These are phyloP conservation scores for Dasypolia templi DNA, from an alignment of 2,888 invertebrate species.

Conservation along the genomic window DNA sequence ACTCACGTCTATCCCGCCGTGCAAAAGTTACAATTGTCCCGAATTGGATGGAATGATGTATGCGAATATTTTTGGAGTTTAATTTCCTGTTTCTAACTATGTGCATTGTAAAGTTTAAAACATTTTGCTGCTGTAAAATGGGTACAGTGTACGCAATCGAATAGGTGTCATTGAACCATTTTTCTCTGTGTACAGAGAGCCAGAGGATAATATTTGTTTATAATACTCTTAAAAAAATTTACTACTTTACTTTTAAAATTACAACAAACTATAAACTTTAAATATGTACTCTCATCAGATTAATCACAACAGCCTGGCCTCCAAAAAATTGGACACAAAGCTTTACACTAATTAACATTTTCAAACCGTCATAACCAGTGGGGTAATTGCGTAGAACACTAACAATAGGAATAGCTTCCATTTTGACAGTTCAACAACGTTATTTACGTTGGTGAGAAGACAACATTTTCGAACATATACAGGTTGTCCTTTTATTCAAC, in stretches of 20 bases:
- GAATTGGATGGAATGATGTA: conserved; percentile 48
- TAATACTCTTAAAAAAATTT: not conserved
- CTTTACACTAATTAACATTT: conserved; percentile 1
- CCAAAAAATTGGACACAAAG: not conserved
- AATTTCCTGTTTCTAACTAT: not conserved
- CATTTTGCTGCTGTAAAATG: not conserved
- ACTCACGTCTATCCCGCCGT: not conserved
- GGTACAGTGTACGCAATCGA: not conserved
- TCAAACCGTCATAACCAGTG: not conserved
- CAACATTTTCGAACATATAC: too few relatives aligned
- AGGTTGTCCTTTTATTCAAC: too few relatives aligned
- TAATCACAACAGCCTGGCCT: not conserved
- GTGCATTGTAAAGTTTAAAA: not conserved
- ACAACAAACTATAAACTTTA: too few relatives aligned
- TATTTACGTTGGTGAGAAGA: too few relatives aligned
- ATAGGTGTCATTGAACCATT: not conserved
- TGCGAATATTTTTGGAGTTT: conserved; percentile 10
- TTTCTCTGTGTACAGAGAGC: not conserved
- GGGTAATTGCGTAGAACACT: too few relatives aligned
- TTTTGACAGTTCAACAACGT: too few relatives aligned
- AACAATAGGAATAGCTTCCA: too few relatives aligned
- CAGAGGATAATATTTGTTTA: not conserved
- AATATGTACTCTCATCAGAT: not conserved
- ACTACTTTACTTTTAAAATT: too few relatives aligned
- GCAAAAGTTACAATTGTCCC: conserved; percentile 40